Evolutionary conservation across 1,140 invertebrate genomes (phyloP).

Genomic region (Anagrus nilaparvatae): DNA sequence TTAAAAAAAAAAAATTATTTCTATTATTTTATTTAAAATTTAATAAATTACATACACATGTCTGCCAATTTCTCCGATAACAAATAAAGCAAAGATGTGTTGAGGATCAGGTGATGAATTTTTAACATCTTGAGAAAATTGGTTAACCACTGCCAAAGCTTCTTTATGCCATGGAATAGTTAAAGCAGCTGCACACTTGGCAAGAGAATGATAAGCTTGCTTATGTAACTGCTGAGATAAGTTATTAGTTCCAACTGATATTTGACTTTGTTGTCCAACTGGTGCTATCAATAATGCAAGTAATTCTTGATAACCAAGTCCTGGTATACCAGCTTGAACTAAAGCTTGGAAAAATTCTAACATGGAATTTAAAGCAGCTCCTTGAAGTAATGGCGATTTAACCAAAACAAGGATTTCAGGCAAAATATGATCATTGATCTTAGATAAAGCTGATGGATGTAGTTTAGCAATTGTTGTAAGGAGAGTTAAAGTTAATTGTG

Average conservation of each 20-base stretch:
- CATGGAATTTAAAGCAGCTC: slow-evolving; percentile 78
- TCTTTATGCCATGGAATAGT: slow-evolving; percentile 67
- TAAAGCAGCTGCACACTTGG: slow-evolving; percentile 90
- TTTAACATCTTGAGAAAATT: slow-evolving; percentile 77
- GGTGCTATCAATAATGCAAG: slow-evolving; percentile 61
- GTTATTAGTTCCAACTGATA: too few species aligned
- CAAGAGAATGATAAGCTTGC: slow-evolving; percentile 83
- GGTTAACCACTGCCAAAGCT: slow-evolving; percentile 70
- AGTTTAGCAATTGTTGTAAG: slow-evolving; percentile 64
- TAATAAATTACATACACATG: slow-evolving; percentile 60
- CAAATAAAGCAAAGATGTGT: slow-evolving; percentile 83
- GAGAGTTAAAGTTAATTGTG: slow-evolving; percentile 75
- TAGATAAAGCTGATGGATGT: slow-evolving; percentile 57
- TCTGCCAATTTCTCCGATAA: slow-evolving; percentile 93
- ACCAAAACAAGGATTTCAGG: slow-evolving; percentile 80
- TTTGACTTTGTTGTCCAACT: slow-evolving; percentile 42
- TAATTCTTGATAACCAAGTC: slow-evolving; percentile 70
- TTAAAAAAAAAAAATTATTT: slow-evolving; percentile 9
- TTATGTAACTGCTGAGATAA: slow-evolving; percentile 42
- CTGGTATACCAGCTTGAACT: slow-evolving; percentile 68
- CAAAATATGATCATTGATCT: slow-evolving; percentile 58
- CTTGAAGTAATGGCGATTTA: slow-evolving; percentile 80
- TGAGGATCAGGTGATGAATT: slow-evolving; percentile 65
- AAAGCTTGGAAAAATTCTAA: slow-evolving; percentile 86
- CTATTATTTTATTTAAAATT: background rate